phyloP scores from a whole-genome alignment of 2,888 invertebrate genomes.

The Lithophane leautieri region DNA sequence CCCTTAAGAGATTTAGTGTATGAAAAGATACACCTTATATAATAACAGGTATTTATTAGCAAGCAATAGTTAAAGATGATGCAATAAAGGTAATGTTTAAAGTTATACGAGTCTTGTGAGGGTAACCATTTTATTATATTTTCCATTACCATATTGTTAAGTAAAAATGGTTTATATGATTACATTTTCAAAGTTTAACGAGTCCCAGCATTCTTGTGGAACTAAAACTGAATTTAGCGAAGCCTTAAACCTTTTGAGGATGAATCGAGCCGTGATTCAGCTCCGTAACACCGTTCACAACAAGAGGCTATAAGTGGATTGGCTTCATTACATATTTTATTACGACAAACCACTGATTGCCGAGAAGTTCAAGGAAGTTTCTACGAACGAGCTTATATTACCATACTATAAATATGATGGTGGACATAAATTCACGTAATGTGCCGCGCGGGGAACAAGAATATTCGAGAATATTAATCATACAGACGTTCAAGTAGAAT shows the following conservation, averaged over 20 bases:
- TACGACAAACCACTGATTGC: slow-evolving; percentile 40
- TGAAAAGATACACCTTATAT: neutral
- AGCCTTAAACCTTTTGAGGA: slow-evolving; percentile 59
- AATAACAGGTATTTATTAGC: slow-evolving; percentile 1
- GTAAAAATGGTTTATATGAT: slow-evolving; percentile 13
- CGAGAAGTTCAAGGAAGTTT: slow-evolving; percentile 28
- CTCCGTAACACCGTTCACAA: slow-evolving; percentile 59
- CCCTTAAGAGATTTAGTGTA: no score
- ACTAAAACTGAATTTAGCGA: slow-evolving; percentile 49
- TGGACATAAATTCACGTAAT: slow-evolving; percentile 29
- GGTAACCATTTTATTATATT: slow-evolving; percentile 1
- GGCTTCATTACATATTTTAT: slow-evolving; percentile 55
- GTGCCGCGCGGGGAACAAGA: slow-evolving; percentile 5
- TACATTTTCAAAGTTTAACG: slow-evolving; percentile 16
- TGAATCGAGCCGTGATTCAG: slow-evolving; percentile 66
- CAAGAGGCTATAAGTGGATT: slow-evolving; percentile 60
- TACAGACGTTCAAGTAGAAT: slow-evolving; percentile 12
- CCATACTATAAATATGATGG: slow-evolving; percentile 29
- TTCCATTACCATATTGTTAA: neutral
- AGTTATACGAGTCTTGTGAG: neutral
- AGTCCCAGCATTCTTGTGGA: slow-evolving; percentile 22
- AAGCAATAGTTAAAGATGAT: neutral
- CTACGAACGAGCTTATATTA: slow-evolving; percentile 28
- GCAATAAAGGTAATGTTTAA: neutral
- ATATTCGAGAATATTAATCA: slow-evolving; percentile 6